A percentile compares a stretch with the other conserved stretches of the same genome.
These are phyloP conservation scores for Poecilia latipinna DNA, from an alignment of 2,113 vertebrate species.

Conservation along the genomic window DNA sequence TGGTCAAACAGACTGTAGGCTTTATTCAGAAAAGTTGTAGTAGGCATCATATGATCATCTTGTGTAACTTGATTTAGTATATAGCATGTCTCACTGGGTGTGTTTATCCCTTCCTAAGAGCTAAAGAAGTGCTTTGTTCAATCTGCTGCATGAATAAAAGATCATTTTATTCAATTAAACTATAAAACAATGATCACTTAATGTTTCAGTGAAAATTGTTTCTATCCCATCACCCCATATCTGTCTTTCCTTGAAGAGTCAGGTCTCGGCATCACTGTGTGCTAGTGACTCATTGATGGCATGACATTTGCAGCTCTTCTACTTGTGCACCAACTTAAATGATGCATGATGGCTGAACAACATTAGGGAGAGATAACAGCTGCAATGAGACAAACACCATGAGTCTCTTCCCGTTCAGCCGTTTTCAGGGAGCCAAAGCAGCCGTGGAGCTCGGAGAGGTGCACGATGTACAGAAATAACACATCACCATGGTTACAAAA, in stretches of 20 bases:
- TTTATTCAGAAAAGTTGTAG: constrained; percentile 53
- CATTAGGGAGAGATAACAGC: constrained; percentile 14
- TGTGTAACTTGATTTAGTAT: constrained; percentile 41
- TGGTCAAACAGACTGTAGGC: constrained; percentile 56
- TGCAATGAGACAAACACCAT: constrained; percentile 28
- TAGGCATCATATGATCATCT: constrained; percentile 58
- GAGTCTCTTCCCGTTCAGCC: constrained; percentile 30
- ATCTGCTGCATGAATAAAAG: neutral
- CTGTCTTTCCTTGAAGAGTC: constrained; percentile 50
- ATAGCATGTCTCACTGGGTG: constrained; percentile 10
- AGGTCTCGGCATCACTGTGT: constrained; percentile 59
- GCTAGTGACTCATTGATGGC: constrained; percentile 71
- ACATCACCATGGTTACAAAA: constrained; percentile 71
- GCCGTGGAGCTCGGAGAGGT: constrained; percentile 36
- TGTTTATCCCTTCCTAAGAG: neutral
- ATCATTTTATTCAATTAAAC: neutral
- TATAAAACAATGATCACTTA: constrained; percentile 3
- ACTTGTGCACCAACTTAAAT: constrained; percentile 59
- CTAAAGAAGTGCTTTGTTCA: neutral
- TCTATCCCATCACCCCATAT: constrained; percentile 27
- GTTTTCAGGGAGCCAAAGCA: constrained; percentile 42
- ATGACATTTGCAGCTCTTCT: constrained; percentile 67
- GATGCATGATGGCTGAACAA: constrained; percentile 42
- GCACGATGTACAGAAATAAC: constrained; percentile 70
- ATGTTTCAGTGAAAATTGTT: constrained; percentile 35